Conservation (phyloP, 92 coral and sea anemone genomes). For the Phenganax marumi region DNA sequence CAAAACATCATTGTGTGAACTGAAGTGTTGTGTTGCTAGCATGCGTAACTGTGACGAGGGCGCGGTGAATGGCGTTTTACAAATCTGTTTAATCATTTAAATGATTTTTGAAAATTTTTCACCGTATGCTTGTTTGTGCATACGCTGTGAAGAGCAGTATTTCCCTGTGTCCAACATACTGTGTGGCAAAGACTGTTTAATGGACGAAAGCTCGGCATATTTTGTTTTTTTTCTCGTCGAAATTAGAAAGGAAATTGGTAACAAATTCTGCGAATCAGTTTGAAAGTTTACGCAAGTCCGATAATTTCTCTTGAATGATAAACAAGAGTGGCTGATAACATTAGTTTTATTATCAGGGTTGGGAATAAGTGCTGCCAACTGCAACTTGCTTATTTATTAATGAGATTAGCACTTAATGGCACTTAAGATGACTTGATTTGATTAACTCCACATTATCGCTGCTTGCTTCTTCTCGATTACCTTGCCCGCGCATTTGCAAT, state of each 20-base stretch:
- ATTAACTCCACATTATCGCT: conserved; percentile 45
- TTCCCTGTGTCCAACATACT: conserved; percentile 12
- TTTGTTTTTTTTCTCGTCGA: neutral
- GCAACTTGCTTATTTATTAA: conserved; percentile 46
- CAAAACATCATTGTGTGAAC: neutral
- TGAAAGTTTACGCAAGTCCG: conserved; percentile 21
- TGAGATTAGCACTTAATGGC: conserved; percentile 46
- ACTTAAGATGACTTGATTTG: conserved; percentile 52
- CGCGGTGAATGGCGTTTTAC: conserved; percentile 19
- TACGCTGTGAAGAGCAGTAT: conserved; percentile 18
- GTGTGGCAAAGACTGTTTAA: conserved; percentile 13
- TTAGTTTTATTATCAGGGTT: conserved; percentile 50
- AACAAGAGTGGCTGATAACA: conserved; percentile 53
- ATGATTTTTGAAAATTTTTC: conserved; percentile 30
- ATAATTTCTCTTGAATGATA: conserved; percentile 45
- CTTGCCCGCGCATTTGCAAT: conserved; percentile 72
- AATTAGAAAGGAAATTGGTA: neutral
- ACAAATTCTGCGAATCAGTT: neutral
- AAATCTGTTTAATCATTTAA: conserved; percentile 43
- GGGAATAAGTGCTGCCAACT: conserved; percentile 39
- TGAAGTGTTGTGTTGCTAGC: conserved; percentile 8
- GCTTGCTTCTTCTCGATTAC: conserved; percentile 39
- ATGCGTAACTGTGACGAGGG: conserved; percentile 1
- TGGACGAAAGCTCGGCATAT: neutral
- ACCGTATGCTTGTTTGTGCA: conserved; percentile 25